A percentile compares a stretch with the other conserved stretches of the same genome.
phyloP scores from a whole-genome alignment of 1,140 invertebrate genomes.

The Megalonaias nervosa region DNA sequence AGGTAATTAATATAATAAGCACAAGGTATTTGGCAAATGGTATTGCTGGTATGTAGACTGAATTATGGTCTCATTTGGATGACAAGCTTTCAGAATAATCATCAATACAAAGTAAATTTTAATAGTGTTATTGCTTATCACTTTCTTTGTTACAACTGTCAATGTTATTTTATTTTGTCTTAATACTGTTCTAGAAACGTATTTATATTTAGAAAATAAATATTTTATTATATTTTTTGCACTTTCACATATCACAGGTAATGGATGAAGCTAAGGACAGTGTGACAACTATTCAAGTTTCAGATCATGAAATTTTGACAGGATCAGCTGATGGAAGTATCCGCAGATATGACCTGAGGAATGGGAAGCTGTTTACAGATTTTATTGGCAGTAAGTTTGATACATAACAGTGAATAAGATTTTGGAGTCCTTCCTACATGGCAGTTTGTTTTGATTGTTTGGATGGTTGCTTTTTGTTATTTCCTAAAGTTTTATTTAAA shows the following conservation, averaged over 20 bases:
- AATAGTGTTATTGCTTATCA: not conserved
- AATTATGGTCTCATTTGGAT: no score
- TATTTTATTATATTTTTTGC: not conserved
- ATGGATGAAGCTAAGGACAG: conserved; percentile 94
- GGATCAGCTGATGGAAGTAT: conserved; percentile 92
- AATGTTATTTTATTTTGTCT: not conserved
- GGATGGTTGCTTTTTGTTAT: no score
- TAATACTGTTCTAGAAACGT: not conserved
- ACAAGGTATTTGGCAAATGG: no score
- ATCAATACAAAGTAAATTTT: no score
- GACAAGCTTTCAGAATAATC: no score
- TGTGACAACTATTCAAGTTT: conserved; percentile 88
- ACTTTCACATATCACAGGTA: conserved; percentile 73
- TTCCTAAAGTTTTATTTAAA: no score
- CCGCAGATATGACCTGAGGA: conserved; percentile 91
- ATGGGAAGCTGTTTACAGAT: conserved; percentile 87
- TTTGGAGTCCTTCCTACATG: no score
- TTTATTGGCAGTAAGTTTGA: conserved; percentile 82
- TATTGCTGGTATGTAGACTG: no score
- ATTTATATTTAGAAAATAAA: not conserved
- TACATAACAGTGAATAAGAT: conserved; percentile 2
- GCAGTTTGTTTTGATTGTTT: no score
- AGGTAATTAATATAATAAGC: no score
- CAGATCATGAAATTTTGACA: conserved; percentile 92
- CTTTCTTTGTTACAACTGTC: not conserved